Evolutionary conservation across 2,797 vertebrate genomes (phyloP), one percentile per base, ranked within the genome.

Genomic region (Lutjanus campechanus): DNA sequence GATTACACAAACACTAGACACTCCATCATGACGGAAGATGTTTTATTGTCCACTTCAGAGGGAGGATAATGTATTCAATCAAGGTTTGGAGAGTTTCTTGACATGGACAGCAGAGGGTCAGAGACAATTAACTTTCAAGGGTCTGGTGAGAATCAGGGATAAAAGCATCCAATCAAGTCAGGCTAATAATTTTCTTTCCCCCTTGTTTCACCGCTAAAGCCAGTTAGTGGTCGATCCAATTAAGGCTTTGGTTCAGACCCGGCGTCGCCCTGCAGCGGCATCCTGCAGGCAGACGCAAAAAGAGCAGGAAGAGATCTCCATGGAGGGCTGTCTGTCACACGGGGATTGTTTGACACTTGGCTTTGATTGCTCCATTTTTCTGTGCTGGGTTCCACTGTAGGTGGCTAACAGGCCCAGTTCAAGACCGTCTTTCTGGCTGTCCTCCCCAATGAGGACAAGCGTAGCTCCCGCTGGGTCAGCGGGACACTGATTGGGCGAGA

Each of bases 311-410:
- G 67, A 61, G 76, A 63, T 80, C 86, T 85, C 88, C 4, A 70
- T 1, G 47, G 85, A 89, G 83, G 73, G 47, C 58, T 73, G 85
- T 85, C 87, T 71, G 76, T 88, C 88, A 81, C 89, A 50, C 80
- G 25, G 87, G 75, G 82, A 85, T 80, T 90, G 84, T 89, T 92
- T 91, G 91, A 89, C 86, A 80, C 86, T 84, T 46, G 0, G 58
- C 83, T 88, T 88, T 93, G 93, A 94, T 94, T 91, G 89, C 88
- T 92, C 86, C 78, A 83, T 91, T 92, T 90, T 83, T 83, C 84
- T 50, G 77, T 1, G 69, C 75, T 74, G 90, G 66, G 85, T 85
- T 87, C 85, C 90, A 0, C 93, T 5, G 79, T 74, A 44, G 91
- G 94, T 86, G 89, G 89, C 87, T 92, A 92, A 93, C 88, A 16